phyloP scores from a whole-genome alignment of 2,888 invertebrate species.

The Plusia festucae region DNA sequence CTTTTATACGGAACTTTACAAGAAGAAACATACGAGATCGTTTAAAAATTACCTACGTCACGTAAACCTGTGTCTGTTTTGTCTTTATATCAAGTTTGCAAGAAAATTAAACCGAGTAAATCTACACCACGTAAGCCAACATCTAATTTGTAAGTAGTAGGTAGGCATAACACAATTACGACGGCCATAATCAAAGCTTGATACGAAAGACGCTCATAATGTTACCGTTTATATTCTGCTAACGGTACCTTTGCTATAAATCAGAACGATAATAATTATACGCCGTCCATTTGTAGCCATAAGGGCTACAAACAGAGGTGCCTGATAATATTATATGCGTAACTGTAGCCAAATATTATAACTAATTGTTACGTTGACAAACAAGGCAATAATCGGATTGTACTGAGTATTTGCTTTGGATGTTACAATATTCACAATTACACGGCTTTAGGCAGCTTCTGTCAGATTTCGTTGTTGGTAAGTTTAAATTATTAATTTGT shows the following conservation, averaged over 20 bases:
- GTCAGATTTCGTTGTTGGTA: slow-evolving; percentile 16
- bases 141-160: slow-evolving; percentile 37
- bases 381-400: slow-evolving; percentile 33
- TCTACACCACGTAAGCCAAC: not conserved
- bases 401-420: slow-evolving; percentile 36
- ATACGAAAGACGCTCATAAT: slow-evolving; percentile 67
- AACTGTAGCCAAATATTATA: slow-evolving; percentile 36
- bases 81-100: not conserved
- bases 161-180: slow-evolving; percentile 49
- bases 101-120: not conserved
- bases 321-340: slow-evolving; percentile 66
- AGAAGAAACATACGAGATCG: too few species aligned
- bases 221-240: slow-evolving; percentile 82
- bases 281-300: slow-evolving; percentile 79
- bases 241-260: slow-evolving; percentile 82
- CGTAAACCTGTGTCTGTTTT: too few species aligned
- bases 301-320: slow-evolving; percentile 75
- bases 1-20: too few species aligned
- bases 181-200: slow-evolving; percentile 53
- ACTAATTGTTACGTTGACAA: slow-evolving; percentile 55
- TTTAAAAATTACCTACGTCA: not conserved
- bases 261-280: slow-evolving; percentile 86
- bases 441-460: slow-evolving; percentile 9
- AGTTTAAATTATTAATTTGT: not conserved
- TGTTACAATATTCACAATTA: slow-evolving; percentile 15